Conservation (phyloP, 1,140 invertebrate species). For the Leptinotarsa lineolata region DNA sequence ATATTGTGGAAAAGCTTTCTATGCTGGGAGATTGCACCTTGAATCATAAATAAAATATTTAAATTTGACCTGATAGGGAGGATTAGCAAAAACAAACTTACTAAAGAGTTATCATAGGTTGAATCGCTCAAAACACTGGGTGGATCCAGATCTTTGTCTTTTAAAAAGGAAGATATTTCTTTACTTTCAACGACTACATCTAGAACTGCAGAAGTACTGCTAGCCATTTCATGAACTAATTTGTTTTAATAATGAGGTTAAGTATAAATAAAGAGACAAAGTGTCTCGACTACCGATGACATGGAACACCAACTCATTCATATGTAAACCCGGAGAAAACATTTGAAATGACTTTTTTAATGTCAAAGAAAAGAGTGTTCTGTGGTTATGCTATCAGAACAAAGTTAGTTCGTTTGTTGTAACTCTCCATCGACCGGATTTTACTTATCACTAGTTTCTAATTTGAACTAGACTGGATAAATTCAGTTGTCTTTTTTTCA, state of each 20-base stretch:
- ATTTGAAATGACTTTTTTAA: too few species aligned
- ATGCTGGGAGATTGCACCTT: slow-evolving; percentile 64
- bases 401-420: too few species aligned
- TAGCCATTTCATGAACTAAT: slow-evolving; percentile 37
- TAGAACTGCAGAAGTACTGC: slow-evolving; percentile 49
- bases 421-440: too few species aligned
- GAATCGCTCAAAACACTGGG: slow-evolving; percentile 47
- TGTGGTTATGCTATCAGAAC: too few species aligned
- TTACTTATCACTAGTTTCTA: too few species aligned
- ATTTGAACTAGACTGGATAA: too few species aligned
- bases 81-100: slow-evolving; percentile 36
- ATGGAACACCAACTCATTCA: too few species aligned
- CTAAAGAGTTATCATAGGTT: slow-evolving; percentile 50
- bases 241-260: slow-evolving; percentile 8
- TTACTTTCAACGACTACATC: slow-evolving; percentile 52
- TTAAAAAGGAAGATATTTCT: slow-evolving; percentile 47
- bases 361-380: too few species aligned
- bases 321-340: too few species aligned
- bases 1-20: slow-evolving; percentile 66
- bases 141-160: slow-evolving; percentile 46
- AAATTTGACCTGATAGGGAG: slow-evolving; percentile 25
- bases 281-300: not conserved
- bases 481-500: too few species aligned
- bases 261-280: not conserved
- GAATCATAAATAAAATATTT: slow-evolving; percentile 33